Evolutionary conservation across 1,140 invertebrate species (phyloP), one percentile per base, ranked within the genome.

Genomic region (Lycorma delicatula): DNA sequence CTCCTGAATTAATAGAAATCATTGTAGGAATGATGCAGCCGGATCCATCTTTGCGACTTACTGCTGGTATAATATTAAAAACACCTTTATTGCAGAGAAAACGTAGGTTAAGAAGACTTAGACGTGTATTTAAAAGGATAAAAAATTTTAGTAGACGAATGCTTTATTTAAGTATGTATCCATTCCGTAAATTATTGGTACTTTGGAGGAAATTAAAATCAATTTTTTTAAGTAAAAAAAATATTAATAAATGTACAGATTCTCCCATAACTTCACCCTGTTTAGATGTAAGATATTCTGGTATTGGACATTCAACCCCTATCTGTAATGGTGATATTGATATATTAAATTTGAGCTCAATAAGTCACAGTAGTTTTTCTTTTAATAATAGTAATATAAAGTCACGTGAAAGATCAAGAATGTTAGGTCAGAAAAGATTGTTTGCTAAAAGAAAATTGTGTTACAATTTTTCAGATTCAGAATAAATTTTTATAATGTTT

Each of bases 1-100:
- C 80, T 16, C 58, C 64, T 56, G 79, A 82, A 38, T 64, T 84
- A 29, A 75, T 74, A 58, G 61, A 72, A 59, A 70, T 84, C 0
- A 80, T 84, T 25, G 69, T 66, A 34, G 61, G 66, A 29, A 84
- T 84, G 82, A 75, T 84, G 70, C 71, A 75, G 29, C 74, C 74
- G 3, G 72, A 81, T 64, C 75, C 75, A 6, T 60, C 46, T 11
- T 66, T 64, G 51, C 66, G 82, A 50, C 78, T 80, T 6, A 77
- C 77, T 4, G 77, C 76, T 4, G 72, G 80, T 54, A 66, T 78
- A 48, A 66, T 82, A 3, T 63, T 83, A 5, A 16, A 22, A 44
- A 9, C 41, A 20, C 41, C 41, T 1, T 44, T 44, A 16, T 9
- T 44, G 16, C 41, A 44, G 16, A 44, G 23, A 22, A 44, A 44